Evolutionary conservation across 2,113 vertebrate genomes (phyloP).

Genomic region (Tyto alba): DNA sequence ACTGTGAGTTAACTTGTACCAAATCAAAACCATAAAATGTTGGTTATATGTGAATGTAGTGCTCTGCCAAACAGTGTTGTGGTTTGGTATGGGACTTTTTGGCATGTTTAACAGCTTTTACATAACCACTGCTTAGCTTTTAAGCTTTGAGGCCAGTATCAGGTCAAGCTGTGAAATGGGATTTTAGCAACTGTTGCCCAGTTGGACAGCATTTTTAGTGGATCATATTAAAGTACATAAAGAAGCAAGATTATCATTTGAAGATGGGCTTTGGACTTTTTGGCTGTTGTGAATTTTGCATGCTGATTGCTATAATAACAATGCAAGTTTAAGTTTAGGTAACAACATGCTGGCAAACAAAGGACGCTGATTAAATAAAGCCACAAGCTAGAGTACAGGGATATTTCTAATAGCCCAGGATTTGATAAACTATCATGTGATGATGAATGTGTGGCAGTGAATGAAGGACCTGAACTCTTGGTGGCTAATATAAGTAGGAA

Average conservation of each 20-base stretch:
- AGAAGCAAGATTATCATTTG: background rate
- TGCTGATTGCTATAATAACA: background rate
- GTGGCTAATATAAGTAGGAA: background rate
- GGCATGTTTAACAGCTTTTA: background rate
- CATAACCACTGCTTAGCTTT: background rate
- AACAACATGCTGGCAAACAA: background rate
- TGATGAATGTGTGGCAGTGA: background rate
- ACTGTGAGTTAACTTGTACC: background rate
- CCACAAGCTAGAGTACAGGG: background rate
- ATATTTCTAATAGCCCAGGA: background rate
- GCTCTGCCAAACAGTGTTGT: rapidly evolving
- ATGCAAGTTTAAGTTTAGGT: background rate
- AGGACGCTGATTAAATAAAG: background rate
- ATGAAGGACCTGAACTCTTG: background rate
- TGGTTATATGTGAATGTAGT: rapidly evolving
- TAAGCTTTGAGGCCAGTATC: background rate
- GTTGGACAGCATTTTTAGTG: background rate
- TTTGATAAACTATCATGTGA: background rate
- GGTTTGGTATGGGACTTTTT: background rate
- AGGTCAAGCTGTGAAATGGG: background rate
- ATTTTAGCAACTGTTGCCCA: background rate
- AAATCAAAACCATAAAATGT: rapidly evolving
- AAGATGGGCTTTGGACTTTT: background rate
- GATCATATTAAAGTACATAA: background rate
- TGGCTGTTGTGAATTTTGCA: background rate